Base-by-base conservation (phyloP, 2,113 vertebrate species). In the Machaerirhynchus nigripectus region DNA sequence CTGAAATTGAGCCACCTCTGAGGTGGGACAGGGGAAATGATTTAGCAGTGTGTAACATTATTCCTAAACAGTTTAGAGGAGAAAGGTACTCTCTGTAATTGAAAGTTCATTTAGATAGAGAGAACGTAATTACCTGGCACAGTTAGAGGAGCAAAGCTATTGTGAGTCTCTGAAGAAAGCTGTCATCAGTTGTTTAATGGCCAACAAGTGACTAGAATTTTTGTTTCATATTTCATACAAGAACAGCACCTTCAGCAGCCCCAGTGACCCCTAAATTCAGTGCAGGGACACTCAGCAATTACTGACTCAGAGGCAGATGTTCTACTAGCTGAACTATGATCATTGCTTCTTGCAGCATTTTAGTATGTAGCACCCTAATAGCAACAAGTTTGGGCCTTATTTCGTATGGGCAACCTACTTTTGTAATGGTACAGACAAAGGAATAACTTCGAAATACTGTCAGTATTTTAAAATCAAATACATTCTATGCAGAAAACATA, bases 41-140 rank as follows among this genome's bases (percentile, higher is more conserved):
- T 70, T 80, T 83, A 94, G 61, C 10, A 6, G 61, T 13, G 70
- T 3, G 1, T 50, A 60, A 39, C 56, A 37, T 74, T 77, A 42
- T 86, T 92, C 91, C 85, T 88, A 70, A 93, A 63, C 39, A 77
- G 30, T 77, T 85, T 64, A 91, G 76, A 92, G 84, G 92, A 93
- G 87, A 91, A 88, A 80, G 74, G 76, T 90, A 60, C 79, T 90
- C 75, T 67, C 28, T 52, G 50, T 90, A 94, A 93, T 88, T 95
- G 90, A 49, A 96, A 94, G 82, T 96, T 90, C 90, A 79, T 95
- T 96, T 97, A 87, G 50, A 81, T 94, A 65, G 69, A 89, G 50
- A 91, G 81, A 89, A 89, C 68, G 69, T 95, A 92, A 91, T 95
- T 95, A 94, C 65, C 91, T 89, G 91, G 81, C 87, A 82, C 57